phyloP scores from a whole-genome alignment of 2,888 invertebrate genomes.

The Glyphotaelius pellucidus region DNA sequence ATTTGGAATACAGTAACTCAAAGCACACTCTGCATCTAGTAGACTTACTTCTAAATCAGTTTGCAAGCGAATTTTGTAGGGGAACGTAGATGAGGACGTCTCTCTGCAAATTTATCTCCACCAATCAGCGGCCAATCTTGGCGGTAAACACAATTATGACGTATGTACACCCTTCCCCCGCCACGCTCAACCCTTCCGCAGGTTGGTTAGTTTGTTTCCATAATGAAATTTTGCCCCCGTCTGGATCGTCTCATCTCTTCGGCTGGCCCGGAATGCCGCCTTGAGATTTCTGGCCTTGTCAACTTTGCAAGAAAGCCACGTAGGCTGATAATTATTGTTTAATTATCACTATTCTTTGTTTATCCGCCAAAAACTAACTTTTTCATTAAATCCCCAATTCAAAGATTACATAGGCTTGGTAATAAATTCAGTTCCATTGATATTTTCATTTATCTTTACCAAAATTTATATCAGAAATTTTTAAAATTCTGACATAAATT shows the following conservation, averaged over 20 bases:
- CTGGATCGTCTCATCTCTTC: slow-evolving; percentile 43
- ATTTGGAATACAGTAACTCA: neutral
- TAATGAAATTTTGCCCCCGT: slow-evolving; percentile 62
- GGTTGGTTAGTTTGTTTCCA: slow-evolving; percentile 53
- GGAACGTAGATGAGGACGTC: neutral
- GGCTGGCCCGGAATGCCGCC: slow-evolving; percentile 5
- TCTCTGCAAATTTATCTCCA: slow-evolving; percentile 41
- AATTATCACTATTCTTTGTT: too few relatives aligned
- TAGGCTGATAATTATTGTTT: too few relatives aligned
- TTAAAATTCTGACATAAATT: too few relatives aligned
- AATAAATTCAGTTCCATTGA: too few relatives aligned
- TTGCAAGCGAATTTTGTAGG: neutral
- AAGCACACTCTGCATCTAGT: neutral
- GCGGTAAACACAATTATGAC: slow-evolving; percentile 62
- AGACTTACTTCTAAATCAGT: neutral
- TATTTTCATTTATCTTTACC: too few relatives aligned
- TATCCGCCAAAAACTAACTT: too few relatives aligned
- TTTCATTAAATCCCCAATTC: too few relatives aligned
- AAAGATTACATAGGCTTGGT: too few relatives aligned
- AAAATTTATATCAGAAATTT: too few relatives aligned
- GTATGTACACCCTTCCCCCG: slow-evolving; percentile 48
- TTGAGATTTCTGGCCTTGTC: slow-evolving; percentile 37
- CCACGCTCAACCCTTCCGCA: slow-evolving; percentile 53
- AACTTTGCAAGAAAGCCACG: neutral
- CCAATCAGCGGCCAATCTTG: slow-evolving; percentile 63